These are phyloP conservation scores for Tamias sibiricus DNA, from an alignment of 2,113 vertebrate species.

Conservation along the genomic window DNA sequence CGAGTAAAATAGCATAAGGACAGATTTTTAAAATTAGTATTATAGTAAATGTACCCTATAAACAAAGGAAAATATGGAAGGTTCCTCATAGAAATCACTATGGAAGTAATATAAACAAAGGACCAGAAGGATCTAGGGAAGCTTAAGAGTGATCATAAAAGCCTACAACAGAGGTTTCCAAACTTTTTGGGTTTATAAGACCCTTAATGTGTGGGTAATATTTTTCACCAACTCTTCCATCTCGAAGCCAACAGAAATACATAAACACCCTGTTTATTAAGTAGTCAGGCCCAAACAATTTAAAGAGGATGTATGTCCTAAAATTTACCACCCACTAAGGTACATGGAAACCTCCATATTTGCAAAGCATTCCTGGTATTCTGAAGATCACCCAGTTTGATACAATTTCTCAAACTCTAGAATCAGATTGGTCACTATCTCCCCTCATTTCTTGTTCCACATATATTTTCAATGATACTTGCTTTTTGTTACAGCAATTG, in stretches of 20 bases:
- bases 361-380: no score
- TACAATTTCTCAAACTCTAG: constrained; percentile 3
- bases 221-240: constrained; percentile 7
- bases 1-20: constrained; percentile 14
- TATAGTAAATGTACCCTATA: constrained; percentile 1
- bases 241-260: neutral
- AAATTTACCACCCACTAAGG: neutral
- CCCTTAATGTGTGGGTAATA: neutral
- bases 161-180: neutral
- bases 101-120: neutral
- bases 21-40: constrained; percentile 21
- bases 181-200: constrained; percentile 19
- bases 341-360: no score
- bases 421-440: neutral
- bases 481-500: neutral
- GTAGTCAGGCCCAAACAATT: constrained; percentile 29
- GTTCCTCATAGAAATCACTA: neutral
- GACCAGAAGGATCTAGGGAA: neutral
- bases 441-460: neutral
- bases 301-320: neutral
- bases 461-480: neutral
- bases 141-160: neutral
- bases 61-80: neutral
- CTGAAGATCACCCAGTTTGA: no score
- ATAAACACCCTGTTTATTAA: constrained; percentile 1